Conservation (phyloP, 2,113 vertebrate species). For the Struthidea cinerea region DNA sequence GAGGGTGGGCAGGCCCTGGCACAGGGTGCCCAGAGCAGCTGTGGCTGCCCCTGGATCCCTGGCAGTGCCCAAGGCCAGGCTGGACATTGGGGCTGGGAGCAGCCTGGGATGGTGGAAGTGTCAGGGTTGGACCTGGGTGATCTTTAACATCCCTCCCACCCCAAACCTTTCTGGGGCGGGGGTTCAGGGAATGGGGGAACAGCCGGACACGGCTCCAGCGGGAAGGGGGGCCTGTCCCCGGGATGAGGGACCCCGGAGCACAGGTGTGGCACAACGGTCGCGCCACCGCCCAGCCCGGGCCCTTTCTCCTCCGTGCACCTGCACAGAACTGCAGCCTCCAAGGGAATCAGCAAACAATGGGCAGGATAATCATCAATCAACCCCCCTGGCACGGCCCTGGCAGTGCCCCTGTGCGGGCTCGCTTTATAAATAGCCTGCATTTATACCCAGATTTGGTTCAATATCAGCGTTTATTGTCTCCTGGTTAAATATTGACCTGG, state of each 20-base stretch:
- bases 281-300: neutral
- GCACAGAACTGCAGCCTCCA: slow-evolving; percentile 11
- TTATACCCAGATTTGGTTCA: slow-evolving; percentile 63
- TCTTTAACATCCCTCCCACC: neutral
- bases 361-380: slow-evolving; percentile 48
- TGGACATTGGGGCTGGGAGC: neutral
- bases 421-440: slow-evolving; percentile 52
- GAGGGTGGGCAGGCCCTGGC: neutral
- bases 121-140: fast-evolving
- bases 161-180: neutral
- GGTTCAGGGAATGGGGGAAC: fast-evolving
- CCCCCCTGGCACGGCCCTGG: slow-evolving; percentile 12
- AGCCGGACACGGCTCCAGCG: neutral
- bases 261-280: neutral
- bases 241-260: neutral
- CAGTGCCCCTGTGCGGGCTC: slow-evolving; percentile 27
- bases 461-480: slow-evolving; percentile 70
- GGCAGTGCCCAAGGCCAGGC: neutral
- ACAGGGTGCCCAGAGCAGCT: neutral
- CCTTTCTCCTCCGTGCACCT: neutral
- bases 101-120: fast-evolving
- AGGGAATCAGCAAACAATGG: slow-evolving; percentile 42
- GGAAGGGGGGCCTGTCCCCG: neutral
- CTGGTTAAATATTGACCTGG: slow-evolving; percentile 70
- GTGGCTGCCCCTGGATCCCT: neutral